Percentiles rank a stretch among this genome's conserved stretches.
Evolutionary conservation across 2,888 invertebrate genomes (phyloP).

Genomic region (Pachydiplax longipennis): DNA sequence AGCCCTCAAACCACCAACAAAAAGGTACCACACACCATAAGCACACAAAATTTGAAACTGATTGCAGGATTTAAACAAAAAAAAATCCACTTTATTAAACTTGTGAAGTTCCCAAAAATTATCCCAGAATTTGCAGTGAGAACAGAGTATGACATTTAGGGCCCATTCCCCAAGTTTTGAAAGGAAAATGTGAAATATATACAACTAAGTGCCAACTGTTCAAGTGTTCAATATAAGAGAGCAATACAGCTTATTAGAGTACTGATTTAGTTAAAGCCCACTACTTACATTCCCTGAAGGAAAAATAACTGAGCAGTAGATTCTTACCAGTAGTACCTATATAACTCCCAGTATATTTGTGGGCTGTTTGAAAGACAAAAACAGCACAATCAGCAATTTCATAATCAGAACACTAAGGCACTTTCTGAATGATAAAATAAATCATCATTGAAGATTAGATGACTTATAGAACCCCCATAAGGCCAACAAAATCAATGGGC

Average conservation of each 20-base stretch:
- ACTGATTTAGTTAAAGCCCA: conserved; percentile 50
- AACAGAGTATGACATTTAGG: background rate
- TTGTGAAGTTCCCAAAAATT: background rate
- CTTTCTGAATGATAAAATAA: conserved; percentile 18
- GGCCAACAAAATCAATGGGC: background rate
- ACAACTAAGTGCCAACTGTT: conserved; percentile 21
- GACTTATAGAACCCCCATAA: background rate
- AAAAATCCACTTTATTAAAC: background rate
- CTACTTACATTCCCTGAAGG: conserved; percentile 46
- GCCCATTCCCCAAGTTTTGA: background rate
- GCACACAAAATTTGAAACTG: background rate
- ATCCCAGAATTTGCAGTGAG: background rate
- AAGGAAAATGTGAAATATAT: conserved; percentile 21
- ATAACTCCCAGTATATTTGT: conserved; percentile 62
- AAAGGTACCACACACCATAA: conserved; percentile 41
- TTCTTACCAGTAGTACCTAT: conserved; percentile 64
- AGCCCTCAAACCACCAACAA: conserved; percentile 40
- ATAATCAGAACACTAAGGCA: conserved; percentile 22
- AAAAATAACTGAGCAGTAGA: conserved; percentile 55
- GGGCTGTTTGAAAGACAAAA: conserved; percentile 60
- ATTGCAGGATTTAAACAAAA: background rate
- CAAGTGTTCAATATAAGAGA: conserved; percentile 9
- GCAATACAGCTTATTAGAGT: background rate
- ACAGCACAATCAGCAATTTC: conserved; percentile 49
- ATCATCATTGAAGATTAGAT: background rate